phyloP scores from a whole-genome alignment of 2,113 vertebrate genomes.

The Peromyscus polionotus region DNA sequence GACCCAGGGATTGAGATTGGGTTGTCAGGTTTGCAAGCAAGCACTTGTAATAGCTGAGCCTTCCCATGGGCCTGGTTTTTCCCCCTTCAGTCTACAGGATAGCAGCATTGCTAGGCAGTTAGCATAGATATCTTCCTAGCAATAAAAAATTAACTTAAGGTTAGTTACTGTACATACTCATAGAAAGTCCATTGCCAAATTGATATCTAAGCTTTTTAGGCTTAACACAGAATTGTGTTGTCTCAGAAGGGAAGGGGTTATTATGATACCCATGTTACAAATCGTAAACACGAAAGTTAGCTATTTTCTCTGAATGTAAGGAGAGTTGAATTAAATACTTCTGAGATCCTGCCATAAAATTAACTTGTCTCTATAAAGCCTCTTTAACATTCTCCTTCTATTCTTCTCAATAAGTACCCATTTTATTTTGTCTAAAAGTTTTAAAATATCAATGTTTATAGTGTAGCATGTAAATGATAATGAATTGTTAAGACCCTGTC shows the following conservation, averaged over 20 bases:
- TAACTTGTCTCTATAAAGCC: neutral
- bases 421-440: constrained; percentile 36
- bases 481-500: neutral
- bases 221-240: constrained; percentile 11
- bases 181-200: constrained; percentile 10
- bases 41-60: neutral
- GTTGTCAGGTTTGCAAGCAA: neutral
- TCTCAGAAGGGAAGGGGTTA: neutral
- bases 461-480: neutral
- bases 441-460: constrained; percentile 6
- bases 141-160: neutral
- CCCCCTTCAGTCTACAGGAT: neutral
- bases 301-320: neutral
- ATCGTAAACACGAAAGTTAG: neutral
- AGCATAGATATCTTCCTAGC: neutral
- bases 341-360: neutral
- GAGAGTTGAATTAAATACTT: neutral
- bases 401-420: neutral
- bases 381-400: neutral
- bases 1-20: neutral
- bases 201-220: neutral
- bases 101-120: neutral
- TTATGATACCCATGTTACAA: neutral
- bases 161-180: neutral
- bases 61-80: neutral